Conservation (phyloP, 1,140 invertebrate species). For the Drosophila jambulina region DNA sequence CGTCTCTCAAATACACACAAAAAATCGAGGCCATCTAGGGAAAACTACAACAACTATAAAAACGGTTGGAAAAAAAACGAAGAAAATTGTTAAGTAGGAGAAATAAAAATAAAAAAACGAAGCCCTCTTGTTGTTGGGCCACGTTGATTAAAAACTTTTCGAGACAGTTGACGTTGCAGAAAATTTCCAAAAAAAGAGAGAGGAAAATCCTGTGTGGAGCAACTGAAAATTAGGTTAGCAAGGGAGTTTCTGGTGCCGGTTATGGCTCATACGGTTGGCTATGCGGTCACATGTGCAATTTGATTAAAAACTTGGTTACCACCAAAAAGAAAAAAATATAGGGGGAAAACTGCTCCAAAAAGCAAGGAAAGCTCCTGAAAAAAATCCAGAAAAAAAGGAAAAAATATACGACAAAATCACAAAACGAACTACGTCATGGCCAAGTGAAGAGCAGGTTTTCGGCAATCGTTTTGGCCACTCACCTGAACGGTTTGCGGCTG, state of each 20-base stretch:
- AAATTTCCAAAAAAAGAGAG: constrained; percentile 38
- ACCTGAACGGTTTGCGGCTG: constrained; percentile 10
- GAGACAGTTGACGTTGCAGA: constrained; percentile 74
- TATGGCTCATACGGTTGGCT: constrained; percentile 32
- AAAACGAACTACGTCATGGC: constrained; percentile 42
- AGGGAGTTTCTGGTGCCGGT: constrained; percentile 29
- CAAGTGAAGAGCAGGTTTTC: constrained; percentile 18
- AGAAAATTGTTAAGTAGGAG: constrained; percentile 57
- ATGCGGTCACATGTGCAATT: constrained; percentile 68
- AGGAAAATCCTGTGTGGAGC: constrained; percentile 16
- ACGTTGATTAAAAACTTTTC: constrained; percentile 81
- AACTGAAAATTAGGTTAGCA: constrained; percentile 74
- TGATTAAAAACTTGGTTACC: constrained; percentile 68
- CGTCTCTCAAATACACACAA: constrained; percentile 31
- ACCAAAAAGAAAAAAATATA: constrained; percentile 22
- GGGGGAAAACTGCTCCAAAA: background rate
- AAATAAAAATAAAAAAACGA: constrained; percentile 40
- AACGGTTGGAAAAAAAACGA: constrained; percentile 4
- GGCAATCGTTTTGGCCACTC: constrained; percentile 14
- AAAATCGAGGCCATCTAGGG: constrained; percentile 56
- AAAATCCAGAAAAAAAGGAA: background rate
- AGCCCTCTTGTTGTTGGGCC: constrained; percentile 9
- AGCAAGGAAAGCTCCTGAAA: background rate
- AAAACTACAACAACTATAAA: constrained; percentile 20
- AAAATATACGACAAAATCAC: constrained; percentile 21